Evolutionary conservation across 2,113 vertebrate species (phyloP), one percentile per base, ranked within the genome.

Genomic region (Spheniscus mendiculus): DNA sequence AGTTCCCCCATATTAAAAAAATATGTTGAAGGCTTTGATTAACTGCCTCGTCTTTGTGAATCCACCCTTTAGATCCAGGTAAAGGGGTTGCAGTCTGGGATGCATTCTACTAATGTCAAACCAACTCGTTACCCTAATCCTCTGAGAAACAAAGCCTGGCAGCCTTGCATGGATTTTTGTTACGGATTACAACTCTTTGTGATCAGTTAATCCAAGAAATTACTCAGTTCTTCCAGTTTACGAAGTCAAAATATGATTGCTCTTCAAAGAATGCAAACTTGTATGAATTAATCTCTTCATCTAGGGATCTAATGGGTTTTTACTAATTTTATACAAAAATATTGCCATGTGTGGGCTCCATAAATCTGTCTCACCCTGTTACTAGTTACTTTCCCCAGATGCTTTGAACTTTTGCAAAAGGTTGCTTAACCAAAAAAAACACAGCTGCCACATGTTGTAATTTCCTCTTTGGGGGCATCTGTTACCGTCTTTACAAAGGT

Each of bases 281-380:
- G 29, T 55, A 97, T 56, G 94, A 96, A 98, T 98, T 86, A 86
- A 97, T 97, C 96, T 96, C 95, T 98, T 98, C 95, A 96, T 98
- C 98, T 97, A 88, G 95, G 94, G 95, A 95, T 97, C 97, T 97
- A 98, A 98, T 97, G 94, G 94, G 94, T 98, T 94, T 98, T 97
- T 96, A 95, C 97, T 98, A 97, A 98, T 98, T 98, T 97, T 94
- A 94, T 89, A 97, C 95, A 94, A 98, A 99, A 98, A 98, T 98
- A 97, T 94, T 99, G 98, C 98, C 98, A 98, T 98, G 98, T 99
- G 99, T 98, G 98, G 97, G 97, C 96, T 96, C 96, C 95, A 96
- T 98, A 98, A 98, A 97, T 97, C 98, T 98, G 97, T 97, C 97
- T 97, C 89, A 50, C 98, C 97, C 97, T 97, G 96, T 98, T 98